Conservation (phyloP, 1,140 invertebrate species). For the Scaptomyza graminum region DNA sequence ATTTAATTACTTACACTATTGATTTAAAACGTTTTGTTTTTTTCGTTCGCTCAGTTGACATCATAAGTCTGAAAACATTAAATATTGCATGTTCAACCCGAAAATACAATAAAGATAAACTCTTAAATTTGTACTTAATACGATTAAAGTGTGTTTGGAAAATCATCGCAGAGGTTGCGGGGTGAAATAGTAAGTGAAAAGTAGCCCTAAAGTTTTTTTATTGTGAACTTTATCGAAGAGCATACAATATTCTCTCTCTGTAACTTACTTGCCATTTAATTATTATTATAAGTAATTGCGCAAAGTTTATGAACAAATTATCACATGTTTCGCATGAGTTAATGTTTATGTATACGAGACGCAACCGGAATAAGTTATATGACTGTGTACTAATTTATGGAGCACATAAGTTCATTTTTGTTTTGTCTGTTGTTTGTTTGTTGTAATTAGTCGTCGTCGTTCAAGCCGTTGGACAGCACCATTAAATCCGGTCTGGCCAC, state of each 20-base stretch:
- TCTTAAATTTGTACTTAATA: too few species aligned
- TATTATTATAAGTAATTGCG: constrained; percentile 4
- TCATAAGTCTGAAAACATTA: background rate
- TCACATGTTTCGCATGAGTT: constrained; percentile 15
- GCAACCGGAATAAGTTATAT: constrained; percentile 58
- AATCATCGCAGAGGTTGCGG: too few species aligned
- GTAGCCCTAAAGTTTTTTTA: too few species aligned
- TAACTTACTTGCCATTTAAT: background rate
- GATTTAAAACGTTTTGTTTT: background rate
- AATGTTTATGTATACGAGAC: constrained; percentile 23
- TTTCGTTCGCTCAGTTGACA: background rate
- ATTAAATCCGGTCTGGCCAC: constrained; percentile 67
- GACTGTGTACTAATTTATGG: constrained; percentile 71
- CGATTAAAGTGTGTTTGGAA: too few species aligned
- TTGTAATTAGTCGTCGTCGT: constrained; percentile 74
- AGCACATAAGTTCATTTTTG: constrained; percentile 81
- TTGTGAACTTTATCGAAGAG: background rate
- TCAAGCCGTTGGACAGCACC: constrained; percentile 66
- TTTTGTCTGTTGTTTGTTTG: constrained; percentile 75
- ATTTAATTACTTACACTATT: constrained; percentile 23
- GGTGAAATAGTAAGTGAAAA: too few species aligned
- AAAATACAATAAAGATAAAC: too few species aligned
- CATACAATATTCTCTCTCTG: background rate
- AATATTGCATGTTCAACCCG: too few species aligned
- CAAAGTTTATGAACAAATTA: constrained; percentile 33